Percentiles rank a stretch among this genome's conserved stretches.
phyloP scores from a whole-genome alignment of 2,113 vertebrate genomes.

The Dipodomys ordii region DNA sequence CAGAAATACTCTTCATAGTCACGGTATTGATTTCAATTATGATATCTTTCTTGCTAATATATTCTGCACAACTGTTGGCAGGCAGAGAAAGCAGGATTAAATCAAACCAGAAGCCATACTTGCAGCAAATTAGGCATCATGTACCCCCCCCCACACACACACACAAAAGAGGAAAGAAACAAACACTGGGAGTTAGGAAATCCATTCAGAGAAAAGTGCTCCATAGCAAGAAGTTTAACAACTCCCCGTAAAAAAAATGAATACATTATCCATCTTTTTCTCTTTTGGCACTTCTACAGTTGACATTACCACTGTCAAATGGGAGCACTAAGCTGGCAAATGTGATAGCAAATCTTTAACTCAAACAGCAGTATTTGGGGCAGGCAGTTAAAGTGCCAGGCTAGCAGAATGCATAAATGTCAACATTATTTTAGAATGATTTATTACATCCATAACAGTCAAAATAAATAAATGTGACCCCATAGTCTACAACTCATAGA shows the following conservation, averaged over 20 bases:
- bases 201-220: slow-evolving; percentile 58
- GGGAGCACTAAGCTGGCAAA: slow-evolving; percentile 55
- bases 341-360: slow-evolving; percentile 53
- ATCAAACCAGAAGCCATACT: slow-evolving; percentile 13
- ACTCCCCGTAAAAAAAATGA: slow-evolving; percentile 6
- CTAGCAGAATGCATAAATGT: slow-evolving; percentile 61
- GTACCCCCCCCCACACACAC: neutral
- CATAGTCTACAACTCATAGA: slow-evolving; percentile 21
- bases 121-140: neutral
- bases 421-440: slow-evolving; percentile 80
- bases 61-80: neutral
- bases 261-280: slow-evolving; percentile 44
- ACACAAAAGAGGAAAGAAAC: slow-evolving; percentile 38
- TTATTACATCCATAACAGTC: slow-evolving; percentile 68
- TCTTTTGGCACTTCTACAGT: slow-evolving; percentile 23
- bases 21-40: slow-evolving; percentile 64
- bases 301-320: slow-evolving; percentile 70
- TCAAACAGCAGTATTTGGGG: slow-evolving; percentile 46
- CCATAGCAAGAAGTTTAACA: slow-evolving; percentile 53
- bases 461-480: slow-evolving; percentile 73
- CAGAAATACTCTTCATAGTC: slow-evolving; percentile 34
- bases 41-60: slow-evolving; percentile 63
- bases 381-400: slow-evolving; percentile 67
- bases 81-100: slow-evolving; percentile 52
- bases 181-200: slow-evolving; percentile 22